These are phyloP conservation scores for Macrobrachium rosenbergii DNA, from an alignment of 1,140 invertebrate genomes.

Conservation along the genomic window DNA sequence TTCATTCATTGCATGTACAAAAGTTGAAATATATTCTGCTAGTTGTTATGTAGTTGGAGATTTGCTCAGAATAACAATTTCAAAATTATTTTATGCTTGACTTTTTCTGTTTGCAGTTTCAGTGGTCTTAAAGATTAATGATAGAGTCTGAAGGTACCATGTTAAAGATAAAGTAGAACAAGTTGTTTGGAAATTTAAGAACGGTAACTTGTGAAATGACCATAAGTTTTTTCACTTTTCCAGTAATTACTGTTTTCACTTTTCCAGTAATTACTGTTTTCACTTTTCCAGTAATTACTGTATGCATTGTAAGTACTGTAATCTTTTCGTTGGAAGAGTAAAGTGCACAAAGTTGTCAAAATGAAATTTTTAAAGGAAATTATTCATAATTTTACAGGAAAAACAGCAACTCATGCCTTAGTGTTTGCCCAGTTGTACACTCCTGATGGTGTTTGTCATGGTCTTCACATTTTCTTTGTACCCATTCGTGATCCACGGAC, in stretches of 20 bases:
- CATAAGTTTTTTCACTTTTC: background rate
- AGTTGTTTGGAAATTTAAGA: background rate
- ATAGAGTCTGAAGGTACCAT: too few species aligned
- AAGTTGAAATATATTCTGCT: too few species aligned
- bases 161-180: too few species aligned
- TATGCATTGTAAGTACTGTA: background rate
- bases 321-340: background rate
- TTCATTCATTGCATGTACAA: background rate
- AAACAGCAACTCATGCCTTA: conserved; percentile 88
- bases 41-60: too few species aligned
- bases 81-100: too few species aligned
- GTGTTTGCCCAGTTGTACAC: conserved; percentile 92
- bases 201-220: background rate
- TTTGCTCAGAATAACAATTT: too few species aligned
- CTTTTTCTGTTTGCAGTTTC: too few species aligned
- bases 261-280: background rate
- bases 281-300: background rate
- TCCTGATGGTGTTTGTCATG: conserved; percentile 84
- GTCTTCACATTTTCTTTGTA: conserved; percentile 88
- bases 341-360: background rate
- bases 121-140: too few species aligned
- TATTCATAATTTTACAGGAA: conserved; percentile 73
- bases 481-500: conserved; percentile 85
- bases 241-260: too few species aligned
- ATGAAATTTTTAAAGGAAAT: background rate